Base-by-base conservation (phyloP, 1,140 invertebrate genomes). In the Drosophila murphyi region DNA sequence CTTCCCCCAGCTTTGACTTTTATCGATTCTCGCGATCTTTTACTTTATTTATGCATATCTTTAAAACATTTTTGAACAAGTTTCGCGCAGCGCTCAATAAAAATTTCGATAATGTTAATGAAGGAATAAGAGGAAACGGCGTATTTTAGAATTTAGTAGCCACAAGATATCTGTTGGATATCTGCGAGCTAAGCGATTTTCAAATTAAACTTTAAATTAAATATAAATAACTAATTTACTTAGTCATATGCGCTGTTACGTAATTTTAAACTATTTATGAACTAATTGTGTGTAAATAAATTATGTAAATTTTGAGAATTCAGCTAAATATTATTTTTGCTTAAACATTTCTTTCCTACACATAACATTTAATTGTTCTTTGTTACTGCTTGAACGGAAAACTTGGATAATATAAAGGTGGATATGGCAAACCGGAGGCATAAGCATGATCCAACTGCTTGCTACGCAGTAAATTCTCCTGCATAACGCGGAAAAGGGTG, bases 241-340 rank as follows among this genome's bases (percentile, higher is more conserved):
- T 89, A 89, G 85, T 89, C 85, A 89, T 89, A 89, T 85, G 85
- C 85, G 85, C 85, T 89, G 85, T 89, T 89, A 89, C 88, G 85
- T 89, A 89, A 89, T 89, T 89, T 85, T 89, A 89, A 89, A 78
- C 85, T 89, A 89, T 89, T 89, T 89, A 89, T 89, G 85, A 89
- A 90, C 80, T 89, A 78, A 78, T 72, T 65, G 80, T 70, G 78
- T 89, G 86, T 89, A 89, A 89, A 89, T 89, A 89, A 89, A 89
- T 89, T 89, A 89, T 90, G 79, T 82, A 85, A 78, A 85, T 85
- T 71, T 87, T 82, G 60, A 73, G 69, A 74, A 45, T 29, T 3
- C n/a, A 3, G 28, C 4, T 7, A 29, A 20, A 35, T 35, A 35
- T 20, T 54, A 50, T 54, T 54, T 20, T 20, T 54, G 20, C 20